A percentile compares a stretch with the other conserved stretches of the same genome.
These are phyloP conservation scores for Callipepla californica DNA, from an alignment of 2,113 vertebrate species.

Conservation along the genomic window DNA sequence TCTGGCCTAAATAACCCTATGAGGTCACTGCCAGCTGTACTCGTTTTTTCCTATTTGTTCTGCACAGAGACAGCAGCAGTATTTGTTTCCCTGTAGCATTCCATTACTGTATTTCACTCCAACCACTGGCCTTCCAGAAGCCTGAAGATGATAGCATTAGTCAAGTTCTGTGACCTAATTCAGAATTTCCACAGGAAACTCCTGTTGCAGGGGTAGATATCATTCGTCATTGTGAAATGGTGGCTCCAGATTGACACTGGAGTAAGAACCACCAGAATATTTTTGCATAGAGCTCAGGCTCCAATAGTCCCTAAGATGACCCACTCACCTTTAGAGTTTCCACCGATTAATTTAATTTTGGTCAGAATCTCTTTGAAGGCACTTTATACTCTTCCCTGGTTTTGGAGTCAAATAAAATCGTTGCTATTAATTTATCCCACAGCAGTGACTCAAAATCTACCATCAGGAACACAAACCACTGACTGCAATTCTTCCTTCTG, in stretches of 20 bases:
- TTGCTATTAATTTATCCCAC: neutral
- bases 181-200: neutral
- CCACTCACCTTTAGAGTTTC: neutral
- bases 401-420: neutral
- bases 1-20: constrained; percentile 37
- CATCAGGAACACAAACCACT: neutral
- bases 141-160: constrained; percentile 2
- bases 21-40: constrained; percentile 60
- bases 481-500: neutral
- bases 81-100: constrained; percentile 24
- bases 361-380: neutral
- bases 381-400: neutral
- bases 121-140: neutral
- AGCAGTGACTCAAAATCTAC: neutral
- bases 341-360: neutral
- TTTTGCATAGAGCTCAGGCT: neutral
- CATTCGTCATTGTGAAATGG: neutral
- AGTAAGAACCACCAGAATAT: neutral
- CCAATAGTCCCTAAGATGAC: neutral
- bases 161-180: constrained; percentile 7
- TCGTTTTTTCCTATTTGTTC: constrained; percentile 49
- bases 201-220: neutral
- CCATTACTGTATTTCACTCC: neutral
- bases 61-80: neutral
- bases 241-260: neutral